phyloP scores from a whole-genome alignment of 2,888 invertebrate genomes.

The Epiperipatus broadwayi region DNA sequence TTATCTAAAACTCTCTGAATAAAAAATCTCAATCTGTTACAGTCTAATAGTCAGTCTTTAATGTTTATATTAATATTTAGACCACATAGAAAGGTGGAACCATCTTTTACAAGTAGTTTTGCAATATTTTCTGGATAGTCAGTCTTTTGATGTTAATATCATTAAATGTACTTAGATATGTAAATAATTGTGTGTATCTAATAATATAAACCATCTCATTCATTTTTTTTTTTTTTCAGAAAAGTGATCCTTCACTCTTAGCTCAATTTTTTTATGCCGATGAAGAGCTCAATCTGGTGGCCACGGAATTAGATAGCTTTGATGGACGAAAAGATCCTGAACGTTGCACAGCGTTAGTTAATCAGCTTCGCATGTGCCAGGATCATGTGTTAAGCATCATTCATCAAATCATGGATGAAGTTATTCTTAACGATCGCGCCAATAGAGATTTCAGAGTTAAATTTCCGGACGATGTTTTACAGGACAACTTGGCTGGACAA shows the following conservation, averaged over 20 bases:
- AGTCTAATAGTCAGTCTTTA: too few relatives aligned
- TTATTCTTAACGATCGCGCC: constrained; percentile 62
- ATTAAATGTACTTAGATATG: too few relatives aligned
- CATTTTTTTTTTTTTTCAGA: too few relatives aligned
- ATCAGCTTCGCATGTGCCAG: constrained; percentile 80
- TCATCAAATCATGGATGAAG: constrained; percentile 83
- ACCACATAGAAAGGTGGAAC: too few relatives aligned
- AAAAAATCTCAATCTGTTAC: too few relatives aligned
- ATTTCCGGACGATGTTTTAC: constrained; percentile 94
- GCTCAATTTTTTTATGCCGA: constrained; percentile 97
- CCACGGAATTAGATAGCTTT: constrained; percentile 91
- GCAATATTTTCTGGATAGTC: too few relatives aligned
- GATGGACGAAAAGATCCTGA: constrained; percentile 98
- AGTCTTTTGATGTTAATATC: too few relatives aligned
- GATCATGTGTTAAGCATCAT: constrained; percentile 74
- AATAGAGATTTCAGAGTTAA: constrained; percentile 88
- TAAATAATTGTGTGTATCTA: too few relatives aligned
- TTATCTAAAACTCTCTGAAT: too few relatives aligned
- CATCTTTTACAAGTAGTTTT: too few relatives aligned
- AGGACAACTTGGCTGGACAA: constrained; percentile 93
- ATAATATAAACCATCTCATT: too few relatives aligned
- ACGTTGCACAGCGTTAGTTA: constrained; percentile 81
- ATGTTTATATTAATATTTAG: too few relatives aligned
- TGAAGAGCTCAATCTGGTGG: constrained; percentile 81
- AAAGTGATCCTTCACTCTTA: constrained; percentile 71